Base-by-base conservation (phyloP, 2,797 vertebrate species). In the Sebastes alutus region DNA sequence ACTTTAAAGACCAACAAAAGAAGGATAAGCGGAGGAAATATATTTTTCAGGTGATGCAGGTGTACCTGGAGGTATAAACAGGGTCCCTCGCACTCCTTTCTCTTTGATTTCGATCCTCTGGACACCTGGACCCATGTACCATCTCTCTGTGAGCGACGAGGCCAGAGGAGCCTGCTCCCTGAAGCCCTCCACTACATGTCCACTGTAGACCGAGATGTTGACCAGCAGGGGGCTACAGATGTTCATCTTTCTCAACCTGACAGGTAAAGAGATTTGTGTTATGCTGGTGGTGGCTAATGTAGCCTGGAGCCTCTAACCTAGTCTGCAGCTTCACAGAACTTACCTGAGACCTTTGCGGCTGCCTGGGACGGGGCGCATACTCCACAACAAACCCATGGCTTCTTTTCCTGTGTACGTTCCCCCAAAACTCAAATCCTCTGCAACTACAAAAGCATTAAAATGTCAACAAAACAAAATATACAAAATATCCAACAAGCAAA, bases 321-420 rank as follows among this genome's bases (percentile, higher is more conserved):
- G 32, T 13, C 35, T 27, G 20, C 14, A 59, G 25, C 14, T 63
- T 35, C 29, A 49, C 13, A 56, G 4, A 2, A 10, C 32, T 14
- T 72, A 95, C 94, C 94, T 89, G 72, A 93, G 90, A 65, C 88
- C 92, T 23, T 18, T 7, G 6, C 84, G 84, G 74, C 93, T 93
- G 18, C 94, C 93, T 1, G 89, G 91, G 14, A 92, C 78, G 0
- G 94, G 93, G 0, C 75, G 75, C 90, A 93, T 87, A 27, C 94
- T 95, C 94, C 94, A 94, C 80, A 95, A 30, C 88, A 95, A 84
- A 59, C 93, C 94, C 94, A 94, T 95, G 20, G 81, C 67, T 60
- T 95, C 91, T 23, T 25, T 82, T 6, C 94, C 94, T 0, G 59
- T 42, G 75, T 93, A 95, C 0, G 93, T 93, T 14, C 94, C 94